phyloP scores from a whole-genome alignment of 2,797 vertebrate genomes.

The Anguilla obscura region DNA sequence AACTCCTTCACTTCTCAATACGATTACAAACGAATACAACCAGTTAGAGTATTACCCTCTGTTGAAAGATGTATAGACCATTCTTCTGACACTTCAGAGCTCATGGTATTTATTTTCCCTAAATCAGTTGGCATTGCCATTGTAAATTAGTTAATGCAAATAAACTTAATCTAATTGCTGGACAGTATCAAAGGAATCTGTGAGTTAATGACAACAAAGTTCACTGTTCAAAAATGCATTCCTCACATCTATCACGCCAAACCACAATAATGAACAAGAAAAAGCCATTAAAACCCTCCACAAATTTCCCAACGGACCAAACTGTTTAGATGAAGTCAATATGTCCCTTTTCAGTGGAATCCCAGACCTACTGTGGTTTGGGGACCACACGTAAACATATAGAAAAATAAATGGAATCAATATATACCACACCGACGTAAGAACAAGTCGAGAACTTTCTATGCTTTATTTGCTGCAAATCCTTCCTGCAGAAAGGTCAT shows the following conservation, averaged over 20 bases:
- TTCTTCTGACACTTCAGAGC: constrained; percentile 8
- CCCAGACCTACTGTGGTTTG: background rate
- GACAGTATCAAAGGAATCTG: background rate
- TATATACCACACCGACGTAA: background rate
- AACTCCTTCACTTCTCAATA: background rate
- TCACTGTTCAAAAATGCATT: background rate
- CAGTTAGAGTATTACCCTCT: background rate
- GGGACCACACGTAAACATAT: background rate
- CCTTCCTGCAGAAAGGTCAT: background rate
- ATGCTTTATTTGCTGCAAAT: background rate
- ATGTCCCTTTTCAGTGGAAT: background rate
- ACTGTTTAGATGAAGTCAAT: background rate
- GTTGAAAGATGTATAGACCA: background rate
- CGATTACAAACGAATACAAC: background rate
- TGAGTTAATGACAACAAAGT: constrained; percentile 3
- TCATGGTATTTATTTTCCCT: constrained; percentile 27
- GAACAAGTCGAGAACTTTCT: background rate
- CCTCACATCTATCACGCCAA: background rate
- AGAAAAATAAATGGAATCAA: background rate
- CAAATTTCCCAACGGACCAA: background rate
- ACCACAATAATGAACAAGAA: background rate
- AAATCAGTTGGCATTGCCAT: constrained; percentile 24
- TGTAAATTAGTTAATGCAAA: constrained; percentile 32
- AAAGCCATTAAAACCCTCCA: background rate
- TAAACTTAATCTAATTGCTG: background rate